phyloP scores from a whole-genome alignment of 2,797 vertebrate species.

The Labeo calbasu region DNA sequence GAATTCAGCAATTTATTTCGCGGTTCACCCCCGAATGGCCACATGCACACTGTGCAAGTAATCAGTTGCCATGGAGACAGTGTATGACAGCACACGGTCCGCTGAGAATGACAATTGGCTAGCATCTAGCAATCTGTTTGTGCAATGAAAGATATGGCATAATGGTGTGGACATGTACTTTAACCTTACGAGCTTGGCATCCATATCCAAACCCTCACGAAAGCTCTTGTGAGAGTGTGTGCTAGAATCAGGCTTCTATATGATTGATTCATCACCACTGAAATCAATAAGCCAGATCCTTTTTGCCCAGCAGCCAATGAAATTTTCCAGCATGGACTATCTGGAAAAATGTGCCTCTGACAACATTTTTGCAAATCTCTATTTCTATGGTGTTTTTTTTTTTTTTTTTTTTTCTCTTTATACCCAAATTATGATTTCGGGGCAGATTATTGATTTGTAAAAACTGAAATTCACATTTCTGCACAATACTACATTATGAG shows the following conservation, averaged over 20 bases:
- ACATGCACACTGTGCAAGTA: conserved; percentile 48
- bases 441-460: background rate
- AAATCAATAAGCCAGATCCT: conserved; percentile 8
- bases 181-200: background rate
- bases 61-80: conserved; percentile 66
- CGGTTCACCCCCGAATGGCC: conserved; percentile 44
- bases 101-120: conserved; percentile 59
- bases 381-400: background rate
- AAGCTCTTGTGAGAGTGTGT: background rate
- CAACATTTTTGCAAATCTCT: background rate
- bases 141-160: conserved; percentile 13
- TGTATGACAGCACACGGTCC: conserved; percentile 55
- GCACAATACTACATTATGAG: background rate
- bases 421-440: background rate
- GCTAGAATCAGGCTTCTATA: background rate
- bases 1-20: conserved; percentile 57
- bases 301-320: background rate
- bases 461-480: too few relatives aligned
- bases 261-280: background rate
- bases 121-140: conserved; percentile 59
- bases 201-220: background rate
- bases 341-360: too few relatives aligned
- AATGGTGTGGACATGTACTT: background rate
- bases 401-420: too few relatives aligned
- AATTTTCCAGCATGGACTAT: background rate